Conservation (phyloP, 1,140 invertebrate genomes). For the Camponotus floridanus region DNA sequence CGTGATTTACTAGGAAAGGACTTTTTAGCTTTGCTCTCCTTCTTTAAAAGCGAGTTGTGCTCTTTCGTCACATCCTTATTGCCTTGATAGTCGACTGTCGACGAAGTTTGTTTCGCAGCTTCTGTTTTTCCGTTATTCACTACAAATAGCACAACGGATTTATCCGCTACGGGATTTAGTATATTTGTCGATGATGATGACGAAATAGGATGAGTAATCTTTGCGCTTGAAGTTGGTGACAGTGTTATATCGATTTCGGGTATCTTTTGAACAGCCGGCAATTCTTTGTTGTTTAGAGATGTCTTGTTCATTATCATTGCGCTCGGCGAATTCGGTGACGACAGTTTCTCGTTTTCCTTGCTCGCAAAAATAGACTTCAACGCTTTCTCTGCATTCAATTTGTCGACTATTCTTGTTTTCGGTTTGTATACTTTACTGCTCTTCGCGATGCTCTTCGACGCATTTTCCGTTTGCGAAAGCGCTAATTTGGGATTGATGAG, state of each 20-base stretch:
- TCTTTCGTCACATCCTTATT: slow-evolving; percentile 15
- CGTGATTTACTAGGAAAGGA: slow-evolving; percentile 78
- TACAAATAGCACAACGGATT: slow-evolving; percentile 34
- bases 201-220: background rate
- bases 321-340: background rate
- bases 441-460: background rate
- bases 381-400: slow-evolving; percentile 75
- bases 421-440: slow-evolving; percentile 73
- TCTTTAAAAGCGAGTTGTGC: slow-evolving; percentile 29
- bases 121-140: slow-evolving; percentile 36
- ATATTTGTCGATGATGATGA: background rate
- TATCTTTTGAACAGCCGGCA: background rate
- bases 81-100: background rate
- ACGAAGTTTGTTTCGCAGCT: background rate
- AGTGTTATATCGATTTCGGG: slow-evolving; percentile 16
- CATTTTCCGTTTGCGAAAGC: slow-evolving; percentile 10
- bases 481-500: slow-evolving; percentile 24
- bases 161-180: background rate
- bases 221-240: background rate
- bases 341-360: slow-evolving; percentile 49
- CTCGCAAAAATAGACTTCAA: slow-evolving; percentile 41
- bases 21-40: slow-evolving; percentile 81
- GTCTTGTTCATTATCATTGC: too few species aligned
- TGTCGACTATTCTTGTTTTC: slow-evolving; percentile 75
- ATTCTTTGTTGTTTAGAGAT: background rate